phyloP scores from a whole-genome alignment of 2,797 vertebrate species.

The Varecia variegata region DNA sequence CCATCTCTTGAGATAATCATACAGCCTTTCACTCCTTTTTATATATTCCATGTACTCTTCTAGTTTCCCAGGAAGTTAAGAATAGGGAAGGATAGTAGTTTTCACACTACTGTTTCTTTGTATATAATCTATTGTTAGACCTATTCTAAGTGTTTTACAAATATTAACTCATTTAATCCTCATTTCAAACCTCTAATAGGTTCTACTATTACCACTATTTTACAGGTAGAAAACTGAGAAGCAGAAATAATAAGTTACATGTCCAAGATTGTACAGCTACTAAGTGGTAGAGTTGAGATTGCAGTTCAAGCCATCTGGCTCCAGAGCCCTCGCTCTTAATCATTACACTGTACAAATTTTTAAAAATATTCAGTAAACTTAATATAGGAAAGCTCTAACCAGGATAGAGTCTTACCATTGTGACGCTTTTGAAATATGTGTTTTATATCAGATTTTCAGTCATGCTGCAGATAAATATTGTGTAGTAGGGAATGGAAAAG shows the following conservation, averaged over 20 bases:
- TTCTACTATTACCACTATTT: background rate
- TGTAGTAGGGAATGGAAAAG: background rate
- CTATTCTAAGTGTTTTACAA: background rate
- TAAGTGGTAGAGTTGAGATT: background rate
- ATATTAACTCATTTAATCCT: background rate
- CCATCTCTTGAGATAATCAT: background rate
- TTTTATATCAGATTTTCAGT: conserved; percentile 1
- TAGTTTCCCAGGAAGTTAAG: background rate
- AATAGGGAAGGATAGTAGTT: background rate
- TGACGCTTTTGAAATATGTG: background rate
- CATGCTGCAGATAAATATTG: background rate
- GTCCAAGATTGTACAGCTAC: background rate
- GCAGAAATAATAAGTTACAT: background rate
- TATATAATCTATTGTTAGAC: background rate
- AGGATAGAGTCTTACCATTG: background rate
- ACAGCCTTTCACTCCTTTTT: background rate
- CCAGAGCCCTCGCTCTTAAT: background rate
- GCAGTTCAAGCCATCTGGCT: background rate
- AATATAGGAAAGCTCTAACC: background rate
- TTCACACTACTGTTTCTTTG: background rate
- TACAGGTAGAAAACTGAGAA: background rate
- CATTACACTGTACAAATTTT: background rate
- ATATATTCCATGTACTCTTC: background rate
- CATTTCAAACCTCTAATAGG: background rate
- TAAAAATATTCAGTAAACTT: background rate